Conservation (phyloP, 2,888 invertebrate species). For the Trisateles emortualis region DNA sequence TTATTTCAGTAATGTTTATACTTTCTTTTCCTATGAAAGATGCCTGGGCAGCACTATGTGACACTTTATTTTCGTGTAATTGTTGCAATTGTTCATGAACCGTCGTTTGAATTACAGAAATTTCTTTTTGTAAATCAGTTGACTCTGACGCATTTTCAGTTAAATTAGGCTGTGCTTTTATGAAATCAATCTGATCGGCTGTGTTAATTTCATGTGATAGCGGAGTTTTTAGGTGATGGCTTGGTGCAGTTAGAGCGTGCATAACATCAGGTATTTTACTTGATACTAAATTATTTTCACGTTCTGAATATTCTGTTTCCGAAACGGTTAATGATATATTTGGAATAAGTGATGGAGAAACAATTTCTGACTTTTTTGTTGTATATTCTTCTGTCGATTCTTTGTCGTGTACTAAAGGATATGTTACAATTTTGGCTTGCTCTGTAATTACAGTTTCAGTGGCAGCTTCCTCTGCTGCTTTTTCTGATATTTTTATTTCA, state of each 20-base stretch:
- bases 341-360: conserved; percentile 83
- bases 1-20: conserved; percentile 87
- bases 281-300: conserved; percentile 85
- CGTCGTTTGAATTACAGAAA: conserved; percentile 70
- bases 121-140: conserved; percentile 75
- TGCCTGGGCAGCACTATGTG: conserved; percentile 83
- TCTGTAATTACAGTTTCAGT: conserved; percentile 85
- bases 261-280: conserved; percentile 56
- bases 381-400: conserved; percentile 78
- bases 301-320: conserved; percentile 89
- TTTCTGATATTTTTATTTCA: conserved; percentile 85
- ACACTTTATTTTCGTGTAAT: conserved; percentile 84
- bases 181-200: conserved; percentile 69
- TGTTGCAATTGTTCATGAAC: conserved; percentile 84
- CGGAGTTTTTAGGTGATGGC: conserved; percentile 76
- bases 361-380: conserved; percentile 62
- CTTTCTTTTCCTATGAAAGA: conserved; percentile 87
- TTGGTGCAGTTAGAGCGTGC: conserved; percentile 58
- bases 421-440: conserved; percentile 88
- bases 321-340: conserved; percentile 88
- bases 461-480: conserved; percentile 70
- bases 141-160: conserved; percentile 63
- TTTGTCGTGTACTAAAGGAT: conserved; percentile 89
- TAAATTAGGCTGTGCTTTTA: conserved; percentile 48
- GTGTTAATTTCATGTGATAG: conserved; percentile 78